Evolutionary conservation across 2,113 vertebrate genomes (phyloP).

Genomic region (Paratilapia polleni): DNA sequence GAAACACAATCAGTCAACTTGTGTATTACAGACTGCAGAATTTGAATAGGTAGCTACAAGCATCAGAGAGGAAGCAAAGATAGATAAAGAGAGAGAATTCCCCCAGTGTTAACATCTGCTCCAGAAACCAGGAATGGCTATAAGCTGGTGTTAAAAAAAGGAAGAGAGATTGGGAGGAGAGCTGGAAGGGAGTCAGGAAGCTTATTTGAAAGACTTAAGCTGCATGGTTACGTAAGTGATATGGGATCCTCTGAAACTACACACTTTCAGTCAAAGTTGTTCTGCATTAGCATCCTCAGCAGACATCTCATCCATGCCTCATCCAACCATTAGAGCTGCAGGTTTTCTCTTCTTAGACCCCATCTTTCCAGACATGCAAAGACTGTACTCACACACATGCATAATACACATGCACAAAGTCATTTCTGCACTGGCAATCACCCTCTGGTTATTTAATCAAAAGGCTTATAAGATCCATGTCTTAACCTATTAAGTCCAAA

Average conservation of each 20-base stretch:
- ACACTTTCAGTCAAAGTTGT: constrained; percentile 58
- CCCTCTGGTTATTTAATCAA: background rate
- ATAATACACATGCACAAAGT: constrained; percentile 22
- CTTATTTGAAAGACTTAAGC: constrained; percentile 67
- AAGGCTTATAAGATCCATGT: background rate
- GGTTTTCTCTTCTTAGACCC: constrained; percentile 20
- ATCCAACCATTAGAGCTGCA: constrained; percentile 32
- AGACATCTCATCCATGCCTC: constrained; percentile 32
- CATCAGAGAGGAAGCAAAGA: constrained; percentile 41
- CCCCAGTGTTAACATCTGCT: constrained; percentile 63
- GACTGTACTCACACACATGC: constrained; percentile 10
- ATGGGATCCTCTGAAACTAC: constrained; percentile 60
- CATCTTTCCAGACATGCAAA: constrained; percentile 23
- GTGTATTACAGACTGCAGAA: constrained; percentile 10
- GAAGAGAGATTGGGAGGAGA: constrained; percentile 39
- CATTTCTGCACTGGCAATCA: constrained; percentile 16
- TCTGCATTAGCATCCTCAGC: constrained; percentile 47
- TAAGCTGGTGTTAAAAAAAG: constrained; percentile 64
- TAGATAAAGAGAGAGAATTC: constrained; percentile 37
- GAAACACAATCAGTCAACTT: constrained; percentile 10
- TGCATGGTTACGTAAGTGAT: constrained; percentile 72
- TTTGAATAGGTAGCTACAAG: constrained; percentile 5
- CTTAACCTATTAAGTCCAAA: background rate
- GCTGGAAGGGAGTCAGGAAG: constrained; percentile 45
- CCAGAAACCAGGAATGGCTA: constrained; percentile 63